These are phyloP conservation scores for Pangasius mekongensis DNA, from an alignment of 2,797 vertebrate genomes.

Conservation along the genomic window DNA sequence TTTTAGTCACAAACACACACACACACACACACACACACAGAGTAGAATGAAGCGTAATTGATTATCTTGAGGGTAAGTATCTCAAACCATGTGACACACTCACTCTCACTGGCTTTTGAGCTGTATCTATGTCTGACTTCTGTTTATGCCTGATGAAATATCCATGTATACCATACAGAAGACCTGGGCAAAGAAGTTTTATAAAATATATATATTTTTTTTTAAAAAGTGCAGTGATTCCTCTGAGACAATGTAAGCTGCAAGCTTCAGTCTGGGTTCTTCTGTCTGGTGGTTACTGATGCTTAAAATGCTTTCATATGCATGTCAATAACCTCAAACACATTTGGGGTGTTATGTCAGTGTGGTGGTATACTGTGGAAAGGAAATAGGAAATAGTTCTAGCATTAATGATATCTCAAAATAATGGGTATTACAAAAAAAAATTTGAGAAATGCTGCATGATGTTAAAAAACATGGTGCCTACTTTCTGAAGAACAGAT, in stretches of 20 bases:
- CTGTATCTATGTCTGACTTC: constrained; percentile 24
- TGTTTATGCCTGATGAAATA: constrained; percentile 32
- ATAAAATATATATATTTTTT: neutral
- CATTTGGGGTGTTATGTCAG: neutral
- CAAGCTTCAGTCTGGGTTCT: constrained; percentile 19
- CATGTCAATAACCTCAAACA: constrained; percentile 29
- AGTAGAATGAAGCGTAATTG: neutral
- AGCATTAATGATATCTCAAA: neutral
- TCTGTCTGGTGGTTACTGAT: constrained; percentile 35
- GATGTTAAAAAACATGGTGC: neutral
- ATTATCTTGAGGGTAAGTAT: neutral
- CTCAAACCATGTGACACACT: constrained; percentile 29
- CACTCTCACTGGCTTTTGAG: constrained; percentile 37
- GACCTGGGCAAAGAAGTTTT: neutral
- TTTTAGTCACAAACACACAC: neutral
- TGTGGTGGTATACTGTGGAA: neutral
- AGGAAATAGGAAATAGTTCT: neutral
- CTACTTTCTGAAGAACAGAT: neutral
- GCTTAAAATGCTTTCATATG: constrained; percentile 38
- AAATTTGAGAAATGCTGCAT: neutral
- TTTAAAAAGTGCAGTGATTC: neutral
- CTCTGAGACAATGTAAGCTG: neutral
- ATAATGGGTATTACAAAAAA: neutral
- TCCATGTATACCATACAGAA: constrained; percentile 44
- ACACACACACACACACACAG: neutral